Evolutionary conservation across 2,113 vertebrate species (phyloP).

Genomic region (Chloroceryle aenea): DNA sequence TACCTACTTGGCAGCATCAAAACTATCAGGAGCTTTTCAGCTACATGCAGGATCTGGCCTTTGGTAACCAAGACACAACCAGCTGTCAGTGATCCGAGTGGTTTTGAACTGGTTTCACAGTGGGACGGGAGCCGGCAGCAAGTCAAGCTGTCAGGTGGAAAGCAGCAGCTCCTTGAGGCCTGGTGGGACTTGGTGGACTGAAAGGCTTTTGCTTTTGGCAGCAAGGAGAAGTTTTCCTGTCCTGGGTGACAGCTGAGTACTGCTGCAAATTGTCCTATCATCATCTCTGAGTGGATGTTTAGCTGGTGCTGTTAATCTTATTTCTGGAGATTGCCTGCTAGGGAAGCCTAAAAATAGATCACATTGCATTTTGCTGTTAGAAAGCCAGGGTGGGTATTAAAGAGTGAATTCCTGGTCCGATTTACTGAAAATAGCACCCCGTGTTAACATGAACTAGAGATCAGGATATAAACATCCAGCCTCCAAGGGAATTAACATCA

Average conservation of each 20-base stretch:
- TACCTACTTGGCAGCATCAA: neutral
- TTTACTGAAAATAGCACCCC: neutral
- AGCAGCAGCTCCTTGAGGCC: neutral
- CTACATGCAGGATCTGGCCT: neutral
- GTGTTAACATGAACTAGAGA: neutral
- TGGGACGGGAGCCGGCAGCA: neutral
- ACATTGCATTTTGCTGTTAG: neutral
- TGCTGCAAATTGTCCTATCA: accelerated
- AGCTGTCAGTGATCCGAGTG: neutral
- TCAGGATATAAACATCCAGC: neutral
- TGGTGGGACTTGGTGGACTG: neutral
- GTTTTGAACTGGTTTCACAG: neutral
- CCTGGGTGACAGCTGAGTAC: neutral
- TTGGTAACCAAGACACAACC: neutral
- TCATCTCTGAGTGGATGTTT: neutral
- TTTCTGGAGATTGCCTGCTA: neutral
- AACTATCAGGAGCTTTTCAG: neutral
- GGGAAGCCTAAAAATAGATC: neutral
- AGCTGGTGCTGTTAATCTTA: neutral
- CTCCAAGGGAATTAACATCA: neutral
- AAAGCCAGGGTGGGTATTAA: neutral
- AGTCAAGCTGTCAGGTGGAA: neutral
- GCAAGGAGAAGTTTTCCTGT: neutral
- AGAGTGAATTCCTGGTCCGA: neutral
- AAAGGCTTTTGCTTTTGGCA: neutral